These are phyloP conservation scores for Betta splendens DNA, from an alignment of 2,797 vertebrate species.

Conservation along the genomic window DNA sequence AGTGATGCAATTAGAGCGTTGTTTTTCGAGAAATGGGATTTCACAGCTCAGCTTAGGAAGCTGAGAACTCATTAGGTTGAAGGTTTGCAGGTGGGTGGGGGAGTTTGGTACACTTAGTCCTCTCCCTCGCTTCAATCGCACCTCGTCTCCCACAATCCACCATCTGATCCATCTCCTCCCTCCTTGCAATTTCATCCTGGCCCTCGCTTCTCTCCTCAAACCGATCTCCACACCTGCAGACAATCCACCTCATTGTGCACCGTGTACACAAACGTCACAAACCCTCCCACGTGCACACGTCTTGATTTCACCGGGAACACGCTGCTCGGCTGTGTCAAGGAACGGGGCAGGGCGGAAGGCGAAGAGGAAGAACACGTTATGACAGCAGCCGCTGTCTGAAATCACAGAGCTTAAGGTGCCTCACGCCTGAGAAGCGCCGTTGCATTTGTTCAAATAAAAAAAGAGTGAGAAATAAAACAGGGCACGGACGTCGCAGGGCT, in stretches of 20 bases:
- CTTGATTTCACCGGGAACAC: constrained; percentile 23
- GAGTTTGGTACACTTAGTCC: too few relatives aligned
- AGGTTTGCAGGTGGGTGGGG: background rate
- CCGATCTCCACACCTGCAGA: constrained; percentile 58
- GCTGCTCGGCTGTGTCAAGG: constrained; percentile 48
- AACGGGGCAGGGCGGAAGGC: constrained; percentile 11
- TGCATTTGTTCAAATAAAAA: constrained; percentile 51
- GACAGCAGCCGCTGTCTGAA: constrained; percentile 22
- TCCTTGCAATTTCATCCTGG: constrained; percentile 35
- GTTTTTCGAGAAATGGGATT: constrained; percentile 47
- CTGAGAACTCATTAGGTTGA: constrained; percentile 35
- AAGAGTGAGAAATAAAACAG: constrained; percentile 2
- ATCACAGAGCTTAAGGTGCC: constrained; percentile 35
- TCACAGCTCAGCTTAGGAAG: constrained; percentile 17
- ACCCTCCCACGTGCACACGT: constrained; percentile 21
- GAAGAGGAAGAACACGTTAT: constrained; percentile 6
- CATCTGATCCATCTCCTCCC: constrained; percentile 42
- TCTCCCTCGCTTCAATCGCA: constrained; percentile 18
- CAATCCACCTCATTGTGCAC: constrained; percentile 61
- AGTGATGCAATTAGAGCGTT: constrained; percentile 58
- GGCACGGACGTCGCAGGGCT: background rate
- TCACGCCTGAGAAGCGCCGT: constrained; percentile 27
- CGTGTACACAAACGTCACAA: constrained; percentile 20
- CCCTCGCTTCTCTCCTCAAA: constrained; percentile 30
- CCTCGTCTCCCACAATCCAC: constrained; percentile 28